These are phyloP conservation scores for Chelon auratus DNA, from an alignment of 2,797 vertebrate genomes.

Conservation along the genomic window DNA sequence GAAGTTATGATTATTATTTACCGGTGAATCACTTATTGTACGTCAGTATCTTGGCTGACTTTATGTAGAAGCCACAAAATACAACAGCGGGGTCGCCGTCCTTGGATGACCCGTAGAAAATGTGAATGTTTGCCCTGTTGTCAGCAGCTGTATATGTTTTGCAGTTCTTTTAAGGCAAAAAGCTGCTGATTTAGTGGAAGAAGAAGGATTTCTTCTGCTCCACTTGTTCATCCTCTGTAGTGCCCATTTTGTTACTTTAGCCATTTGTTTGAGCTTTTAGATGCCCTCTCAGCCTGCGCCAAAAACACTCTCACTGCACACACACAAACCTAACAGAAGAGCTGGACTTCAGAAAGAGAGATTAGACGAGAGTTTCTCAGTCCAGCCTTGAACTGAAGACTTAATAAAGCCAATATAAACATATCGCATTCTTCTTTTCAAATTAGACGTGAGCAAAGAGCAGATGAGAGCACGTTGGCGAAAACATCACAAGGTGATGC, in stretches of 20 bases:
- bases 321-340: slow-evolving; percentile 14
- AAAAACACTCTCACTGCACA: slow-evolving; percentile 21
- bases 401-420: slow-evolving; percentile 18
- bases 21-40: neutral
- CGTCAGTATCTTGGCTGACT: neutral
- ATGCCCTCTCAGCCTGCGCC: slow-evolving; percentile 49
- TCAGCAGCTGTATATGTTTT: neutral
- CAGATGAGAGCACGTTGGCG: neutral
- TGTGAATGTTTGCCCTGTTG: neutral
- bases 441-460: slow-evolving; percentile 21
- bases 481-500: slow-evolving; percentile 49
- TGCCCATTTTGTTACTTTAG: slow-evolving; percentile 65
- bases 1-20: too few relatives aligned
- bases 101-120: neutral
- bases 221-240: slow-evolving; percentile 57
- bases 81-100: neutral
- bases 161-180: slow-evolving; percentile 7
- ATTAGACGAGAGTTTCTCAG: slow-evolving; percentile 18
- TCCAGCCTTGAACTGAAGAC: slow-evolving; percentile 18
- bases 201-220: slow-evolving; percentile 58
- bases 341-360: slow-evolving; percentile 13
- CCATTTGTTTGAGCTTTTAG: slow-evolving; percentile 72
- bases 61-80: slow-evolving; percentile 11
- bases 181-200: slow-evolving; percentile 40
- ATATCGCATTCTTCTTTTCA: slow-evolving; percentile 3